A percentile compares a stretch with the other conserved stretches of the same genome.
Evolutionary conservation across 2,888 invertebrate genomes (phyloP).

Genomic region (Drosophila ustulata): DNA sequence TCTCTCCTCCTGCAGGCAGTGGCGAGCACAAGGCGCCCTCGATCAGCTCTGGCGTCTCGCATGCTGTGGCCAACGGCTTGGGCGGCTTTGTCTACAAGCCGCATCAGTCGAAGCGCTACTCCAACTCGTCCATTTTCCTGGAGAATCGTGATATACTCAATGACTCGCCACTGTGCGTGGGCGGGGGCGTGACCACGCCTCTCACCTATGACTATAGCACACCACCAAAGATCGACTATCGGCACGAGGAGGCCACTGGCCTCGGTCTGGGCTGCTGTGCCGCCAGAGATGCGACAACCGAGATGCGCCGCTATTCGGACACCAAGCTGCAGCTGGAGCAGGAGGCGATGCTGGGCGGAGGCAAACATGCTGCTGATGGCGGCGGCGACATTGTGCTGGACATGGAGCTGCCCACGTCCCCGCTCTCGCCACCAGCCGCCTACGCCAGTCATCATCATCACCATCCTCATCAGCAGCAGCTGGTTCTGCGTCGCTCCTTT

Average conservation of each 20-base stretch:
- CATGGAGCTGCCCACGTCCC: conserved; percentile 78
- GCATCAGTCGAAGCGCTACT: conserved; percentile 82
- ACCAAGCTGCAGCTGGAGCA: conserved; percentile 81
- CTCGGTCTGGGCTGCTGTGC: conserved; percentile 51
- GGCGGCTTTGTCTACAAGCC: conserved; percentile 82
- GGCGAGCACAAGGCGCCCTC: conserved; percentile 83
- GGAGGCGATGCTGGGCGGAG: conserved; percentile 68
- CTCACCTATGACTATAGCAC: conserved; percentile 74
- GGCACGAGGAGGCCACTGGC: conserved; percentile 72
- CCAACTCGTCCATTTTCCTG: conserved; percentile 85
- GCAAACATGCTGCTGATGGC: conserved; percentile 62
- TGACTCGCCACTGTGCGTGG: conserved; percentile 75
- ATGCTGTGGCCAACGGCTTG: conserved; percentile 82
- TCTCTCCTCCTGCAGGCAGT: conserved; percentile 65
- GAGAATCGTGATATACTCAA: conserved; percentile 85
- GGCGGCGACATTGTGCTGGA: conserved; percentile 77
- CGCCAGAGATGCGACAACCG: conserved; percentile 55
- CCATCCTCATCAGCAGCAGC: conserved; percentile 39
- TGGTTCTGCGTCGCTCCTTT: conserved; percentile 78
- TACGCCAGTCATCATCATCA: conserved; percentile 59
- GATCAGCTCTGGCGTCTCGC: conserved; percentile 82
- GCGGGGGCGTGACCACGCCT: conserved; percentile 55
- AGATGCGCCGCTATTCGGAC: conserved; percentile 84
- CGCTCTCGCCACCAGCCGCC: conserved; percentile 74
- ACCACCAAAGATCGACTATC: conserved; percentile 83